Base-by-base conservation (phyloP, 2,888 invertebrate species). In the Yponomeuta evonymella region DNA sequence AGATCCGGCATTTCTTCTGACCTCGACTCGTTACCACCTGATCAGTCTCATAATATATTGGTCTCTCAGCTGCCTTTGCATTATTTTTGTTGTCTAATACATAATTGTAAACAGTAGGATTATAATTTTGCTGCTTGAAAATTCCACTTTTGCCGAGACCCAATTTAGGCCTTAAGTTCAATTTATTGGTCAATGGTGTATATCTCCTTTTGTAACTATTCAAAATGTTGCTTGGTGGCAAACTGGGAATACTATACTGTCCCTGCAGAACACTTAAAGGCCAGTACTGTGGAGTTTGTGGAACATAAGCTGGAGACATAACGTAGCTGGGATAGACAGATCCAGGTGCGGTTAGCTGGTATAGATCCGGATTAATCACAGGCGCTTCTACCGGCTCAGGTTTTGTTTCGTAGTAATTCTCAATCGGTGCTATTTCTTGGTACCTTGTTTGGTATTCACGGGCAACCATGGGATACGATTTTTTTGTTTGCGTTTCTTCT, bases 1-100 rank as follows among this genome's bases (percentile, higher is more conserved):
- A 90, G 36, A 87, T 73, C 72, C 79, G 84, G 73, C 90, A 88
- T 71, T 81, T 82, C 62, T 80, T 81, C 69, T 83, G 75, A 0
- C 81, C 84, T 69, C 74, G 76, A 1, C 81, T 76, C 11, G 80
- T 78, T 2, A 76, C 43, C 1, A 79, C 72, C 75, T 85, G 80
- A 62, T 79, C 75, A 0, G 80, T 80, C 70, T 83, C 79, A 73
- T 83, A 86, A 73, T 79, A 84, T 15, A 79, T 30, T 30, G n/a
- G 23, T 36, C 36, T 30, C 8, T 65, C 51, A 6, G n/a, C 64
- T 30, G 48, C 69, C 10, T 69, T 12, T 2, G 6, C 30, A 43
- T 70, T 5, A 23, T 70, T 63, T 8, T 70, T 33, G 36, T 30
- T n/a, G 62, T 70, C 33, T n/a, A 63, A 33, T n/a, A 70, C 9